Percentiles rank a stretch among this genome's conserved stretches.
Evolutionary conservation across 2,888 invertebrate species (phyloP).

Genomic region (Cyaniris semiargus): DNA sequence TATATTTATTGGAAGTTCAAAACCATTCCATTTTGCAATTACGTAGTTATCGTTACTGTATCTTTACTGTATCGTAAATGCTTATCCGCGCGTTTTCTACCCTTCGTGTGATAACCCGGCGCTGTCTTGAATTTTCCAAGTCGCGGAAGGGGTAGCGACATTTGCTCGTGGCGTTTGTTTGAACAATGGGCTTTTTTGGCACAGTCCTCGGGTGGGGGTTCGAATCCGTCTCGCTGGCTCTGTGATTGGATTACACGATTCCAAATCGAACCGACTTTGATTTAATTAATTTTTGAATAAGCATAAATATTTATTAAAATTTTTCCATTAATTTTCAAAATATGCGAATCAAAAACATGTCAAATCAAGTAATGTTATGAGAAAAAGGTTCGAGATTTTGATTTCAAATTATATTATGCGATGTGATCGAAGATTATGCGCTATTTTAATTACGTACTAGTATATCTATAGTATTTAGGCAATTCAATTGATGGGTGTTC

Average conservation of each 20-base stretch:
- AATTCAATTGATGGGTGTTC: no score
- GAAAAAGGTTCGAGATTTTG: no score
- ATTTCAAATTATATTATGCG: no score
- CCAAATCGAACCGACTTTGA: conserved; percentile 43
- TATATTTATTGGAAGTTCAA: no score
- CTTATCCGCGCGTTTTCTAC: background rate
- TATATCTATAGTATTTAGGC: no score
- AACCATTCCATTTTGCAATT: background rate
- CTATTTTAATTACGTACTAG: no score
- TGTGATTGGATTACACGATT: conserved; percentile 67
- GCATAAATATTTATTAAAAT: conserved; percentile 34
- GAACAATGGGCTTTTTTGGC: conserved; percentile 73
- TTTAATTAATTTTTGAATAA: conserved; percentile 34
- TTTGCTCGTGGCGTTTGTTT: conserved; percentile 69
- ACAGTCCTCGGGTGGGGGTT: conserved; percentile 42
- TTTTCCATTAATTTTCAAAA: conserved; percentile 30
- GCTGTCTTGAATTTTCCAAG: conserved; percentile 63
- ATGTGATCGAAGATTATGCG: no score
- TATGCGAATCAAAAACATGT: background rate
- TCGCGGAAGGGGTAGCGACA: conserved; percentile 70
- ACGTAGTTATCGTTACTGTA: no score
- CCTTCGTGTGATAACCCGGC: conserved; percentile 37
- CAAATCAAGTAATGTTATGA: background rate
- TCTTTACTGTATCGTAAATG: no score
- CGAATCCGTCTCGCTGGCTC: conserved; percentile 50